These are phyloP conservation scores for Adineta ricciae DNA, from an alignment of 2,888 invertebrate species.

Conservation along the genomic window DNA sequence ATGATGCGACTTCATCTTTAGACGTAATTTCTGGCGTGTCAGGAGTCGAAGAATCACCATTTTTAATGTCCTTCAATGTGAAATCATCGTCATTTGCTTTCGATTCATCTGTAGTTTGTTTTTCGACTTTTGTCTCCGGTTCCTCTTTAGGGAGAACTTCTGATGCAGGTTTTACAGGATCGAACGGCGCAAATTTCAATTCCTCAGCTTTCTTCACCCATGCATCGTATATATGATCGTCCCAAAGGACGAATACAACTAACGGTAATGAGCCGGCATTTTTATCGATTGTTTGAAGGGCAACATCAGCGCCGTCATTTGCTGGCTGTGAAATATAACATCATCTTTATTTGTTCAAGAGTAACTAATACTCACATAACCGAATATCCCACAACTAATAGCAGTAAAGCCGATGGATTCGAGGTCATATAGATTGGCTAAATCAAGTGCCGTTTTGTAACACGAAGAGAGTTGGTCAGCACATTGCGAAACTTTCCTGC, in stretches of 20 bases:
- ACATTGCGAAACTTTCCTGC: background rate
- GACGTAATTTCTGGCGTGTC: background rate
- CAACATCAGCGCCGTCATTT: background rate
- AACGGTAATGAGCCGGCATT: background rate
- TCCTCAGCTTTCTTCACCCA: background rate
- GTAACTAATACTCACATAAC: background rate
- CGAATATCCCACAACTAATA: conserved; percentile 5
- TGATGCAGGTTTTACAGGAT: background rate
- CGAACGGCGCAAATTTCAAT: background rate
- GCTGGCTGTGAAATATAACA: background rate
- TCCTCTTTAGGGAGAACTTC: background rate
- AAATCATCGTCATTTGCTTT: background rate
- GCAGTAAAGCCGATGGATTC: conserved; percentile 1
- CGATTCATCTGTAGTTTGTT: background rate
- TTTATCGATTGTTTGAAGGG: background rate
- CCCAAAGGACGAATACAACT: background rate
- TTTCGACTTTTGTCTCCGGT: background rate
- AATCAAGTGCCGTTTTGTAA: background rate
- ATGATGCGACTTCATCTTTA: background rate
- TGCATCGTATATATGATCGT: conserved; percentile 1
- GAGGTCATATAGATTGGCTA: background rate
- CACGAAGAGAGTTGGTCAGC: background rate
- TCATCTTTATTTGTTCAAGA: background rate
- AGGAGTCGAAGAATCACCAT: background rate
- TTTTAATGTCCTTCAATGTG: background rate